Evolutionary conservation across 2,888 invertebrate genomes (phyloP), one percentile per base, ranked within the genome.

Genomic region (Sminthurides aquaticus): DNA sequence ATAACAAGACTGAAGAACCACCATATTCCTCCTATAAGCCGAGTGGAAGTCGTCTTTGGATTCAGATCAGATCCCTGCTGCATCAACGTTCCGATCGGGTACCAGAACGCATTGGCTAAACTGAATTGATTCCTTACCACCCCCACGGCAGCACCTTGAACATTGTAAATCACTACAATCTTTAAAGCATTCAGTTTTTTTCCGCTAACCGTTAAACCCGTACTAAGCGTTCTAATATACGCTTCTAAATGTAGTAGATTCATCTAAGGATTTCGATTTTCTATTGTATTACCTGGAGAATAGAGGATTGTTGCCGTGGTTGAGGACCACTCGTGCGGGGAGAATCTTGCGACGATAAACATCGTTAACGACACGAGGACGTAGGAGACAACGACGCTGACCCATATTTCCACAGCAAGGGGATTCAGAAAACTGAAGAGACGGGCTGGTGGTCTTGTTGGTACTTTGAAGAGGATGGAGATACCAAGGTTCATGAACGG

Each of bases 401-500:
- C 81, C 98, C 98, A 98, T 75, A 98, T 97, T 81, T 97, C 93
- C 75, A 93, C 87, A 1, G 95, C 95, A 76, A 98, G 82, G 0
- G 97, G 97, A 78, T 93, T 93, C 81, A 97, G 87, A 83, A 98
- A 98, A 77, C 93, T 92, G 84, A 97, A 98, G 67, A 87, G 86
- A 73, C 88, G 84, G 56, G 89, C 91, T 60, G 88, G 91, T 79
- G 88, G 91, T 64, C 86, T 93, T 72, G 88, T 92, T 69, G 92
- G 92, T 55, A 91, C 89, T 91, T 91, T 83, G 65, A 78, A 72
- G 25, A 70, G 65, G 24, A 98, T 98, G n/a, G 94, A 91, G 67
- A 96, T 97, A 24, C 97, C 97, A 5, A 98, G 84, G 79, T 96
- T 96, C 91, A 98, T 95, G 80, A 97, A 98, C 0, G 97, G 97